Base-by-base conservation (phyloP, 1,140 invertebrate genomes). In the Carposina sasakii region DNA sequence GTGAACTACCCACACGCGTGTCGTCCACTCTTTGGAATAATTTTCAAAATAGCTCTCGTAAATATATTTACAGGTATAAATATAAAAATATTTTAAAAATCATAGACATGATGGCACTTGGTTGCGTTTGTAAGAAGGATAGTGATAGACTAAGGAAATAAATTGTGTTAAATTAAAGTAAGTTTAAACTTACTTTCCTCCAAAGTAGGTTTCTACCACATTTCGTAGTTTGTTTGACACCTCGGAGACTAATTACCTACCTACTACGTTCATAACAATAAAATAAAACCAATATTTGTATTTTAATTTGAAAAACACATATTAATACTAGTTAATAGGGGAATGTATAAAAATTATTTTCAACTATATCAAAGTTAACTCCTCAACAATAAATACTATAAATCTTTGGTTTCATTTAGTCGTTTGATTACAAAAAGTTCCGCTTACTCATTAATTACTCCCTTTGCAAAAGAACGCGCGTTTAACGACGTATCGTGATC, bases 351-450 rank as follows among this genome's bases (percentile, higher is more conserved):
- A 75, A 76, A 71, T 76, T 69, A 76, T 52, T 68, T 70, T 73
- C 70, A 63, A 69, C 69, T 71, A 71, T 70, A 74, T 69, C 64
- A 67, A 70, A 59, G 69, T 71, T 74, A 72, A 66, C 61, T 66
- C 67, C 64, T 73, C 74, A 71, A 74, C 66, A 76, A 75, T 77
- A 77, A 83, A 83, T 83, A 83, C 73, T 81, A 79, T 75, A 77
- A 78, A 79, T 83, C 79, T 83, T 83, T 83, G 79, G 79, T 73
- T 83, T 77, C 68, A 76, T 68, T 71, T 71, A 76, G 71, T 75
- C 71, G 66, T 61, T 70, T 60, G 60, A 69, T 70, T 76, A 67
- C 57, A 68, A 71, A 65, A 68, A 37, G 48, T 54, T 34, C 2
- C 54, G 57, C 53, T 60, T 56, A 50, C 45, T 37, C 26, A 46